A percentile compares a stretch with the other conserved stretches of the same genome.
Evolutionary conservation across 2,888 invertebrate genomes (phyloP).

Genomic region (Ametastegia equiseti): DNA sequence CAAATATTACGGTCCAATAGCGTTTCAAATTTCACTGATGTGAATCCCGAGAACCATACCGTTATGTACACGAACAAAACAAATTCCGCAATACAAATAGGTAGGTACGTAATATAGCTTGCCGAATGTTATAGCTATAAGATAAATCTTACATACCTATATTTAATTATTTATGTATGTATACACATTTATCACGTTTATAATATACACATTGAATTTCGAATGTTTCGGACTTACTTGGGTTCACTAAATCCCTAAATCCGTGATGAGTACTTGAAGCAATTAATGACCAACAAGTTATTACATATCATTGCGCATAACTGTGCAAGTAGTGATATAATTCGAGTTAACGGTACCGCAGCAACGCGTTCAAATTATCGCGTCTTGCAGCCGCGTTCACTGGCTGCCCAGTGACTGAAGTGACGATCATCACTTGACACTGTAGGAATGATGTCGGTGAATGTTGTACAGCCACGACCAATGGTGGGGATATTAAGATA

Average conservation of each 20-base stretch:
- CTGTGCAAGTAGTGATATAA: not conserved
- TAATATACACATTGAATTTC: not conserved
- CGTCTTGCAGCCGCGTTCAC: slow-evolving; percentile 1
- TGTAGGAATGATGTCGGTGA: slow-evolving; percentile 15
- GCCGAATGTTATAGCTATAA: not conserved
- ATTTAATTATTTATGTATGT: not conserved
- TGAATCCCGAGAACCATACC: not conserved
- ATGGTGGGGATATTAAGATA: slow-evolving; percentile 17
- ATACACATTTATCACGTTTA: too few relatives aligned
- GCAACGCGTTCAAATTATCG: slow-evolving; percentile 9
- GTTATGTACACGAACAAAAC: not conserved
- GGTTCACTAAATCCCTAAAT: not conserved
- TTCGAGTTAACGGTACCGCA: not conserved
- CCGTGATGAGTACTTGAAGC: not conserved
- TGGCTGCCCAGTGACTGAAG: slow-evolving; percentile 18
- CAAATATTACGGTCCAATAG: not conserved
- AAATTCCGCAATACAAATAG: not conserved
- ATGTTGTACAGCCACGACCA: not conserved
- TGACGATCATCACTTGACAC: slow-evolving; percentile 20
- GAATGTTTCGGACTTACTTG: not conserved
- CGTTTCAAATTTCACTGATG: not conserved
- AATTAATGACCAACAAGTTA: not conserved
- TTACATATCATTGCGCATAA: not conserved
- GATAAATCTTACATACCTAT: not conserved
- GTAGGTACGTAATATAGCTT: not conserved